Conservation (phyloP, 2,113 vertebrate genomes). For the Bothrops jararaca region DNA sequence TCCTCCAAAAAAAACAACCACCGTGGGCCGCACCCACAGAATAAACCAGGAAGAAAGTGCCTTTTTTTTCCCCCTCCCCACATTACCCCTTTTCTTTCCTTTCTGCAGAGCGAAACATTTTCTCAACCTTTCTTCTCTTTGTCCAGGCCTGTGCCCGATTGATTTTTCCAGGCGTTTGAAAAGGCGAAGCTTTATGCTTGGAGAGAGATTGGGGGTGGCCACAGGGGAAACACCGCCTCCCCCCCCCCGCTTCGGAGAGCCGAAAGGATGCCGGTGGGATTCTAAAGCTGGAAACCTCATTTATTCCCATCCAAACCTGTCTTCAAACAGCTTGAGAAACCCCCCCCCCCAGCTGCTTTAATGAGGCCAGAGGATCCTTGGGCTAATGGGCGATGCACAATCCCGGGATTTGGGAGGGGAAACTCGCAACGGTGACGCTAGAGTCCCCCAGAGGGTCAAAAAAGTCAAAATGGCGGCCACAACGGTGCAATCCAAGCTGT, state of each 20-base stretch:
- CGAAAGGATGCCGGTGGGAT: not conserved
- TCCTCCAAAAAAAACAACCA: not conserved
- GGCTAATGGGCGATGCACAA: not conserved
- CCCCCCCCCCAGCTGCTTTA: not conserved
- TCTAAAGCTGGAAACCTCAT: not conserved
- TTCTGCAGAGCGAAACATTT: not conserved
- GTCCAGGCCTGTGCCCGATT: not conserved
- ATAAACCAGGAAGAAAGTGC: not conserved
- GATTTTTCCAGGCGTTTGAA: not conserved
- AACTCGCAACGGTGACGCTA: not conserved
- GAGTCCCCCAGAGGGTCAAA: not conserved
- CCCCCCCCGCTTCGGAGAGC: not conserved
- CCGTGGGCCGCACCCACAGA: not conserved
- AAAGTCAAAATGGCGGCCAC: not conserved
- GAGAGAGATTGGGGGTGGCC: not conserved
- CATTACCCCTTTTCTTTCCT: not conserved
- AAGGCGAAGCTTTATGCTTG: not conserved
- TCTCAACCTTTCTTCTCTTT: not conserved
- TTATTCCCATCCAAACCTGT: not conserved
- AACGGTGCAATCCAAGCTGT: not conserved
- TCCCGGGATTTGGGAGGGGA: not conserved
- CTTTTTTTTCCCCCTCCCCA: rapidly evolving
- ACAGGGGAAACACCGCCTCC: too few relatives aligned
- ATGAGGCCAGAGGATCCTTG: not conserved
- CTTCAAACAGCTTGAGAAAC: not conserved